Base-by-base conservation (phyloP, 2,797 vertebrate species). In the Hydrophis major region DNA sequence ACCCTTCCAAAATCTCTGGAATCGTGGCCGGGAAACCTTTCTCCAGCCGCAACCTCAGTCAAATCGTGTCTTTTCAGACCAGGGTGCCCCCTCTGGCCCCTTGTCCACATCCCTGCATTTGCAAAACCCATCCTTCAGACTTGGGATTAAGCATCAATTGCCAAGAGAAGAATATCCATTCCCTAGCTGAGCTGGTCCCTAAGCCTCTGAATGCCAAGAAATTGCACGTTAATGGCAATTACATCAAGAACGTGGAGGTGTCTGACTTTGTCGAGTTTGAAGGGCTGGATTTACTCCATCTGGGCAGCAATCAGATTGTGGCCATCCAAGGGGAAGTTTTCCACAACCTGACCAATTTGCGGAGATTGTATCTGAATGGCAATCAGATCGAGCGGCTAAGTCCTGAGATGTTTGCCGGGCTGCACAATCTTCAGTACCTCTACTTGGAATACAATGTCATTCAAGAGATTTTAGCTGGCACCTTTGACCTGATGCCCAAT, bases 381-480 rank as follows among this genome's bases (percentile, higher is more conserved):
- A 99, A 99, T 97, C 99, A 99, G 96, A 98, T 99, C 0, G 99
- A 99, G 93, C 98, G 99, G 91, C 97, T 99, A 78, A 99, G 98
- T 96, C 99, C 99, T 32, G 99, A 99, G 91, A 99, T 99, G 98
- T 99, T 99, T 96, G 96, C 98, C 92, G 99, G 99, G 55, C 99
- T 99, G 86, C 98, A 98, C 95, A 99, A 99, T 94, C 97, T 99
- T 91, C 99, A 99, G 91, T 99, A 99, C 97, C 98, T 99, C 66
- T 99, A 99, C 97, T 98, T 99, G 98, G 99, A 99, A 98, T 99
- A 99, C 98, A 99, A 99, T 97, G 97, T 99, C 97, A 99, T 99
- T 96, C 99, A 98, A 97, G 99, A 99, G 98, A 98, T 99, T 93
- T 96, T 99, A 96, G 99, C 99, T 0, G 98, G 99, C 89, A 99